These are phyloP conservation scores for Melozone crissalis DNA, from an alignment of 2,113 vertebrate genomes.

Conservation along the genomic window DNA sequence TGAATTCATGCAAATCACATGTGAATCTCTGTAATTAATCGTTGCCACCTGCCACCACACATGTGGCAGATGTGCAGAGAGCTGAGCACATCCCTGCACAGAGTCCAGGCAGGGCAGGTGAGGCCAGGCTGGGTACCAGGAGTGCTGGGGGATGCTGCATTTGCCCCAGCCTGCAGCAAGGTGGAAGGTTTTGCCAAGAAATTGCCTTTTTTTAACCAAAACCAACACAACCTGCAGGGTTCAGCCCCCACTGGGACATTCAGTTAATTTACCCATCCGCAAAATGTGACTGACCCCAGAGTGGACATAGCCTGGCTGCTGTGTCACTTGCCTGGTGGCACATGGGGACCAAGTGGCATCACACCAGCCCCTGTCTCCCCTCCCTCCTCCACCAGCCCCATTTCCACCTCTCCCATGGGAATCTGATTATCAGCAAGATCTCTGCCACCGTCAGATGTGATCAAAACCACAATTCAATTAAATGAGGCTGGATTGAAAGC, in stretches of 20 bases:
- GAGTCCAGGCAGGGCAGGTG: neutral
- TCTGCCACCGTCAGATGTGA: constrained; percentile 7
- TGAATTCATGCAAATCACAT: neutral
- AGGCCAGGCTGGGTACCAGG: neutral
- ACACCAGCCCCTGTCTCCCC: neutral
- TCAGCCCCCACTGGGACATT: fast-evolving
- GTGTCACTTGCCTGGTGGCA: neutral
- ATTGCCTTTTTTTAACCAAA: neutral
- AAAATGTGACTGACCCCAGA: neutral
- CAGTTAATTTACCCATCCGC: neutral
- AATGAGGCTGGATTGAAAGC: neutral
- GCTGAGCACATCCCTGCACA: neutral
- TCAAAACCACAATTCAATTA: constrained; percentile 36
- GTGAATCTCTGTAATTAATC: neutral
- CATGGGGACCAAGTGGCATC: neutral
- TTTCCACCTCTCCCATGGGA: neutral
- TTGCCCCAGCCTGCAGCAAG: neutral
- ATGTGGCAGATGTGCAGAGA: fast-evolving
- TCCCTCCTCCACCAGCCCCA: neutral
- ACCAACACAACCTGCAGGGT: neutral
- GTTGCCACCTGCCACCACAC: fast-evolving
- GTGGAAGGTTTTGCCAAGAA: neutral
- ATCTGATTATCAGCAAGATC: constrained; percentile 13
- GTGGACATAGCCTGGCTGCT: neutral
- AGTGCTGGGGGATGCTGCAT: neutral